Evolutionary conservation across 2,113 vertebrate genomes (phyloP).

Genomic region (Anguilla rostrata): DNA sequence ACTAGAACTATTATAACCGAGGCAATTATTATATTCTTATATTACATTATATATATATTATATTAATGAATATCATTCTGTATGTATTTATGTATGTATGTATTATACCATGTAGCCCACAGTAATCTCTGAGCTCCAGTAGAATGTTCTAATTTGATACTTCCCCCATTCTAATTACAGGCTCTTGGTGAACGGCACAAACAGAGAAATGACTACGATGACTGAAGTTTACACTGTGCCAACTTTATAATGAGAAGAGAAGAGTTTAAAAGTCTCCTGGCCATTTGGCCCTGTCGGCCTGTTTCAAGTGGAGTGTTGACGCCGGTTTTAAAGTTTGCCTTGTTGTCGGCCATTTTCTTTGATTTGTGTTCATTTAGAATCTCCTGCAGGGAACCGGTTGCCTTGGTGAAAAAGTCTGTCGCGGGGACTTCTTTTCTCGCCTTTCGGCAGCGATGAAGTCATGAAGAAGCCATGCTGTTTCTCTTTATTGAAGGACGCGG

Average conservation of each 20-base stretch:
- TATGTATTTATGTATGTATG: neutral
- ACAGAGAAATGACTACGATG: slow-evolving; percentile 7
- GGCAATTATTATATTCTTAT: no score
- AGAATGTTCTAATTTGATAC: neutral
- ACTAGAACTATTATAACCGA: no score
- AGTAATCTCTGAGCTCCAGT: neutral
- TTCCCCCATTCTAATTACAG: slow-evolving; percentile 28
- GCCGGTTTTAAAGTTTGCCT: slow-evolving; percentile 30
- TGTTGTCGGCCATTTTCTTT: slow-evolving; percentile 37
- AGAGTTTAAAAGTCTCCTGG: neutral
- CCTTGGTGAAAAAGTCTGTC: slow-evolving; percentile 27
- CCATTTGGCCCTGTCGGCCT: slow-evolving; percentile 25
- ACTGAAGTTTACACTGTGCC: neutral
- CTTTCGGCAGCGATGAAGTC: neutral
- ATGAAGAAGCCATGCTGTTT: slow-evolving; percentile 5
- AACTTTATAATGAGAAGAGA: neutral
- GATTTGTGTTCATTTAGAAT: slow-evolving; percentile 51
- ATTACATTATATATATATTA: no score
- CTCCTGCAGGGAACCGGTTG: slow-evolving; percentile 44
- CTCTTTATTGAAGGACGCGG: slow-evolving; percentile 9
- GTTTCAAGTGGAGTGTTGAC: slow-evolving; percentile 35
- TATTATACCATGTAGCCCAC: neutral
- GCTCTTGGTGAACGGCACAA: slow-evolving; percentile 27
- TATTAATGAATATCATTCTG: neutral
- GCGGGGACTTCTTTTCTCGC: slow-evolving; percentile 26